Evolutionary conservation across 2,113 vertebrate species (phyloP).

Genomic region (Channa argus): DNA sequence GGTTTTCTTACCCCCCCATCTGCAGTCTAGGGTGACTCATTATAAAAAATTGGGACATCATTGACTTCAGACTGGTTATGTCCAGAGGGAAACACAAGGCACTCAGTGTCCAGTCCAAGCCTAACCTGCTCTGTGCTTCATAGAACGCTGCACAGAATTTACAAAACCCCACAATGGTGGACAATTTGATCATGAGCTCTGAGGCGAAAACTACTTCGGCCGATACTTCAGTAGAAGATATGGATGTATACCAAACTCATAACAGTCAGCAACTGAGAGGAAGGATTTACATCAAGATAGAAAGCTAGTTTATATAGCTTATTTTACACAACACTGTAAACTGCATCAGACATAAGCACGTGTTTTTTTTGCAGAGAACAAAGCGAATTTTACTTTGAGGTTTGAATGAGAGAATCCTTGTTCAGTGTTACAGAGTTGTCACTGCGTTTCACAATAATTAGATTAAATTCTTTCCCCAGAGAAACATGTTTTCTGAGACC

Average conservation of each 20-base stretch:
- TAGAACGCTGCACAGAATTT: slow-evolving; percentile 33
- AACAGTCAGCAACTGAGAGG: slow-evolving; percentile 25
- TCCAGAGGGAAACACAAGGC: slow-evolving; percentile 13
- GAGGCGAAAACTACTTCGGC: slow-evolving; percentile 30
- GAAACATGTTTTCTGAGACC: background rate
- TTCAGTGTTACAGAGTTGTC: background rate
- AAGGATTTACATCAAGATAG: no score
- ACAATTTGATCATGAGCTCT: slow-evolving; percentile 33
- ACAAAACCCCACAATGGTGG: slow-evolving; percentile 19
- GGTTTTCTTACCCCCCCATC: slow-evolving; percentile 12
- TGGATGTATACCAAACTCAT: slow-evolving; percentile 11
- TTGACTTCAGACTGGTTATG: slow-evolving; percentile 19
- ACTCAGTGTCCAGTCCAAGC: slow-evolving; percentile 12
- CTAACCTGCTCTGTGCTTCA: slow-evolving; percentile 27
- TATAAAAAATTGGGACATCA: slow-evolving; percentile 18
- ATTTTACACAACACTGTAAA: background rate
- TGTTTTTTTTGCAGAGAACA: background rate
- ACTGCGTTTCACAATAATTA: slow-evolving; percentile 6
- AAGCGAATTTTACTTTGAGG: background rate
- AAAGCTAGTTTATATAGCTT: no score
- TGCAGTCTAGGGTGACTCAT: slow-evolving; percentile 31
- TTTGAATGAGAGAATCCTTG: slow-evolving; percentile 2
- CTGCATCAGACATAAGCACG: slow-evolving; percentile 7
- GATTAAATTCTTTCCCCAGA: background rate
- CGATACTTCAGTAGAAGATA: slow-evolving; percentile 22